These are phyloP conservation scores for Chaenodraco wilsoni DNA, from an alignment of 2,797 vertebrate species.

Conservation along the genomic window DNA sequence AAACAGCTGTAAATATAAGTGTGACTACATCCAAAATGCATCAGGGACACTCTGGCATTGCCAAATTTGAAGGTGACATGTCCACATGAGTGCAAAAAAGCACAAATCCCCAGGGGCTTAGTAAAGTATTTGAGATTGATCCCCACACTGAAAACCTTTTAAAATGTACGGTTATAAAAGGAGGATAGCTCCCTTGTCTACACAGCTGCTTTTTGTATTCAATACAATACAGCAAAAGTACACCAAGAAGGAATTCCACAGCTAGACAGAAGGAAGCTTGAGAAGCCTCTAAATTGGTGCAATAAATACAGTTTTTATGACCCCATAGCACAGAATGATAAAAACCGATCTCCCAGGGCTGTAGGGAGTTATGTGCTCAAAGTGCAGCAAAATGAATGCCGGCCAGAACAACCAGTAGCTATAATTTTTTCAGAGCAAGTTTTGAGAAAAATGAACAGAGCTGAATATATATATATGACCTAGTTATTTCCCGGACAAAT, in stretches of 20 bases:
- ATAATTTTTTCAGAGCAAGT: neutral
- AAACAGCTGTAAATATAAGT: slow-evolving; percentile 24
- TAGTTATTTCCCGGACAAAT: neutral
- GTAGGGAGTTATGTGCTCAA: slow-evolving; percentile 13
- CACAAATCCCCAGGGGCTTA: slow-evolving; percentile 3
- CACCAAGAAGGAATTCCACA: slow-evolving; percentile 19
- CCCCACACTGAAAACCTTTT: slow-evolving; percentile 1
- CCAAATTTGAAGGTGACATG: slow-evolving; percentile 15
- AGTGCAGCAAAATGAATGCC: slow-evolving; percentile 10
- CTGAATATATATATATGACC: neutral
- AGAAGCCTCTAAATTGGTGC: slow-evolving; percentile 25
- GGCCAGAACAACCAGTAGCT: neutral
- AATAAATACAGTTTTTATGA: slow-evolving; percentile 42
- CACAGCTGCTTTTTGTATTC: slow-evolving; percentile 2
- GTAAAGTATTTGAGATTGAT: slow-evolving; percentile 14
- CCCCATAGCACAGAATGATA: slow-evolving; percentile 21
- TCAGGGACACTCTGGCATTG: slow-evolving; percentile 22
- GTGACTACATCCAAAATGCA: slow-evolving; percentile 24
- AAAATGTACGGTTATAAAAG: slow-evolving; percentile 6
- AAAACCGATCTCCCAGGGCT: slow-evolving; percentile 17
- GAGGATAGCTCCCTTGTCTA: neutral
- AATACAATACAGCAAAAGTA: neutral
- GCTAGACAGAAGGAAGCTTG: neutral
- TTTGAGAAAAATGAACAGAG: slow-evolving; percentile 4
- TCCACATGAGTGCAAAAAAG: slow-evolving; percentile 5